Evolutionary conservation across 2,113 vertebrate genomes (phyloP), one percentile per base, ranked within the genome.

Genomic region (Melanotaenia duboulayi): DNA sequence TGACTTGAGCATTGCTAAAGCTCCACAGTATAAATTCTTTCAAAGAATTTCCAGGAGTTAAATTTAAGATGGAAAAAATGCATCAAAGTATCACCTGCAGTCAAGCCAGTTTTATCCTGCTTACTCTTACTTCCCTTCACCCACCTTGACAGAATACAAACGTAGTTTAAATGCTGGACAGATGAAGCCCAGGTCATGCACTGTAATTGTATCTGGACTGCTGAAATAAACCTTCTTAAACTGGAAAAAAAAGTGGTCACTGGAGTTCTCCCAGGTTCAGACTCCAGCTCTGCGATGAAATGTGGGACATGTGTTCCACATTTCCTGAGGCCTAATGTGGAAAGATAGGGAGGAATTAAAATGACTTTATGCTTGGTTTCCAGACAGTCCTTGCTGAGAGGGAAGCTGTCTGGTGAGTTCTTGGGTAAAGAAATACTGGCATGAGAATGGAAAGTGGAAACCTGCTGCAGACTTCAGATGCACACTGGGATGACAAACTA

Each of bases 241-340:
- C 49, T 44, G 58, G 69, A 81, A 77, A 35, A 77, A 35, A 55
- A 51, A 49, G 4, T 19, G 55, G 49, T 39, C 40, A 22, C 40
- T 54, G 65, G 59, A 52, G 16, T 66, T 72, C 66, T 28, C 54
- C 55, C 39, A 12, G 37, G 37, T 60, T 56, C 4, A 44, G 61
- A 83, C 55, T 46, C 35, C 11, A 57, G 40, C 17, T 56, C 49
- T 35, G 46, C 59, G 54, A 17, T 4, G 49, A 71, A 69, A 71
- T 60, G 24, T 23, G 22, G 62, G 69, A 78, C 81, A 83, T 67
- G 46, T 80, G 82, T 85, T 76, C 50, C 71, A 74, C 40, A 86
- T 81, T 86, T 82, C 74, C 82, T 63, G 80, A 66, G 72, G 74
- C 42, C 35, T 74, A 72, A 82, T 69, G 74, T 84, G 76, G 81